These are phyloP conservation scores for Druon quercuslanigerum DNA, from an alignment of 1,140 invertebrate genomes.

Conservation along the genomic window DNA sequence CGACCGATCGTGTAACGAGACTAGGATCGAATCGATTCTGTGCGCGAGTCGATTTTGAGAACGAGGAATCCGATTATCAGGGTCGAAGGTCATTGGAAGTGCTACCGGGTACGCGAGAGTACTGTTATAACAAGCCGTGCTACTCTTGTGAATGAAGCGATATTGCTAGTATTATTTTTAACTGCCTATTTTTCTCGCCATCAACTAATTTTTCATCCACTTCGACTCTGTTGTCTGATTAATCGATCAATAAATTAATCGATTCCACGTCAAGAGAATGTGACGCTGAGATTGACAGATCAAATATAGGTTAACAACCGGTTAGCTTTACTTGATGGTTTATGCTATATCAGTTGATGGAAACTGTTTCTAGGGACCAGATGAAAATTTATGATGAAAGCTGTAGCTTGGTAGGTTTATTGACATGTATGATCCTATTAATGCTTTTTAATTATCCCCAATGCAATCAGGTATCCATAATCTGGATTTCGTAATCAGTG, in stretches of 20 bases:
- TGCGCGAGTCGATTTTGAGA: conserved; percentile 17
- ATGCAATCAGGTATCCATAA: no score
- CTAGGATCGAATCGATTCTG: conserved; percentile 12
- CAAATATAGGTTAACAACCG: not conserved
- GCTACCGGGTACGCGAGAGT: conserved; percentile 27
- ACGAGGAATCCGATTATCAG: conserved; percentile 16
- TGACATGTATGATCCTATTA: not conserved
- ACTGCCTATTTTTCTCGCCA: not conserved
- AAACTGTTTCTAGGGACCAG: not conserved
- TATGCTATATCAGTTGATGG: not conserved
- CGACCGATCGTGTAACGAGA: not conserved
- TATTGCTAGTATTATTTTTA: conserved; percentile 13
- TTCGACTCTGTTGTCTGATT: conserved; percentile 16
- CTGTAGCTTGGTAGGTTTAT: not conserved
- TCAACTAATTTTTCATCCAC: conserved; percentile 7
- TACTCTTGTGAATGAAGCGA: conserved; percentile 8
- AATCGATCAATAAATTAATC: conserved; percentile 10
- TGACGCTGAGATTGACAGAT: not conserved
- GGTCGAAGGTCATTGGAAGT: conserved; percentile 13
- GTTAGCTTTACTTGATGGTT: not conserved
- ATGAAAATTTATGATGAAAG: not conserved
- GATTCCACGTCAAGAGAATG: not conserved
- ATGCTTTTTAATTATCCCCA: no score
- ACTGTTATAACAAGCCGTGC: conserved; percentile 6
- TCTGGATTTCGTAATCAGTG: no score